Evolutionary conservation across 53 echinoderm and acorn worm genomes (phyloP).

Genomic region (Antedon mediterranea): DNA sequence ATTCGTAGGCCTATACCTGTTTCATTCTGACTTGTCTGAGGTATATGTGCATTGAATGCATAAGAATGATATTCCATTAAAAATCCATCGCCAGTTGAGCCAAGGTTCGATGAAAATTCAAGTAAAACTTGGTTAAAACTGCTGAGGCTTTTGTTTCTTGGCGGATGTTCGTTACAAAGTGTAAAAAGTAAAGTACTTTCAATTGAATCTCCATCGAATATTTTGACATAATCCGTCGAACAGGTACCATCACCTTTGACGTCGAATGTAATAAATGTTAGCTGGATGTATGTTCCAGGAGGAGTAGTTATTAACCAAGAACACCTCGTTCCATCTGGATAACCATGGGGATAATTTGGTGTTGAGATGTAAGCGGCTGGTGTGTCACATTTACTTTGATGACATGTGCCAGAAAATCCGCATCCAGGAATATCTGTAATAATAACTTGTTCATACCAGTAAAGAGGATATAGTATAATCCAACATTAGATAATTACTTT

Average conservation of each 20-base stretch:
- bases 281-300: slow-evolving; percentile 36
- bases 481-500: no score
- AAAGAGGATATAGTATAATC: no score
- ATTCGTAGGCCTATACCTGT: not conserved
- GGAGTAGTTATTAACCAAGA: slow-evolving; percentile 52
- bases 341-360: not conserved
- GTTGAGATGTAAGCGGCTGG: not conserved
- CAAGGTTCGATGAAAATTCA: slow-evolving; percentile 1
- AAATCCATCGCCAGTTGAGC: not conserved
- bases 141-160: slow-evolving; percentile 1
- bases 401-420: not conserved
- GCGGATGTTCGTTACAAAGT: slow-evolving; percentile 27
- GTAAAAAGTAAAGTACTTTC: slow-evolving; percentile 3
- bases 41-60: not conserved
- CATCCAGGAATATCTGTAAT: not conserved
- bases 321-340: not conserved
- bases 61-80: not conserved
- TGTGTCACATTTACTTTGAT: not conserved
- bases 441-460: not conserved
- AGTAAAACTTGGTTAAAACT: slow-evolving; percentile 18
- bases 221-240: slow-evolving; percentile 2
- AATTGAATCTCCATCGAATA: slow-evolving; percentile 6
- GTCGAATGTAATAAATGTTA: slow-evolving; percentile 46
- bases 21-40: not conserved
- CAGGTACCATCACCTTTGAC: slow-evolving; percentile 11